These are phyloP conservation scores for Eulemur mongoz DNA, from an alignment of 2,797 vertebrate species.

Conservation along the genomic window DNA sequence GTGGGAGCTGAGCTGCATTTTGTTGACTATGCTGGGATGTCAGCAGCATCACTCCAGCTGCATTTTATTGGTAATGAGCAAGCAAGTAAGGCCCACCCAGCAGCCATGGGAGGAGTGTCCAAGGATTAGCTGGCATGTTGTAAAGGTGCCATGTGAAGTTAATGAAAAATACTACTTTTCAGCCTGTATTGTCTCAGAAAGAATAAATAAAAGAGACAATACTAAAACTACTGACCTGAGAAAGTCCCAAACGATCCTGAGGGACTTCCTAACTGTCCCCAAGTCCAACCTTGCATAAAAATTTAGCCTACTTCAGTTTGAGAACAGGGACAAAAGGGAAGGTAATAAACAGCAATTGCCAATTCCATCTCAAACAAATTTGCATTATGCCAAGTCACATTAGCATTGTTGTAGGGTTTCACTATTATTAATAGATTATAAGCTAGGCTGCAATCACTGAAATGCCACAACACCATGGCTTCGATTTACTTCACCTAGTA, in stretches of 20 bases:
- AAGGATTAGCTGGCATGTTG: background rate
- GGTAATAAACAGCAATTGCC: background rate
- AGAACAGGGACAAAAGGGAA: background rate
- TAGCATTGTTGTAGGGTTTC: background rate
- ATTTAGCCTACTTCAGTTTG: background rate
- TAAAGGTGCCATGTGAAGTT: background rate
- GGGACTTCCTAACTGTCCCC: background rate
- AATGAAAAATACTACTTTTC: background rate
- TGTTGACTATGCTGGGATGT: accelerated
- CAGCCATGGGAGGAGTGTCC: background rate
- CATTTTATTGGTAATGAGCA: background rate
- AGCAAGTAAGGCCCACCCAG: background rate
- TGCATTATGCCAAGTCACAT: background rate
- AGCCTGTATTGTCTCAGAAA: background rate
- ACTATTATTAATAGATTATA: background rate
- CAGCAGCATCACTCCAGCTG: accelerated
- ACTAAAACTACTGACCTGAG: background rate
- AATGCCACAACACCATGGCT: background rate
- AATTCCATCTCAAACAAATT: background rate
- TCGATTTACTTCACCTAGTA: background rate
- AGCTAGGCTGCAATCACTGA: background rate
- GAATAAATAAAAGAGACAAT: background rate
- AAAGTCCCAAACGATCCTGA: background rate
- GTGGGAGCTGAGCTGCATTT: background rate
- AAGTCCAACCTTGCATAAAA: background rate